These are phyloP conservation scores for Lucifuga dentata DNA, from an alignment of 2,113 vertebrate species.

Conservation along the genomic window DNA sequence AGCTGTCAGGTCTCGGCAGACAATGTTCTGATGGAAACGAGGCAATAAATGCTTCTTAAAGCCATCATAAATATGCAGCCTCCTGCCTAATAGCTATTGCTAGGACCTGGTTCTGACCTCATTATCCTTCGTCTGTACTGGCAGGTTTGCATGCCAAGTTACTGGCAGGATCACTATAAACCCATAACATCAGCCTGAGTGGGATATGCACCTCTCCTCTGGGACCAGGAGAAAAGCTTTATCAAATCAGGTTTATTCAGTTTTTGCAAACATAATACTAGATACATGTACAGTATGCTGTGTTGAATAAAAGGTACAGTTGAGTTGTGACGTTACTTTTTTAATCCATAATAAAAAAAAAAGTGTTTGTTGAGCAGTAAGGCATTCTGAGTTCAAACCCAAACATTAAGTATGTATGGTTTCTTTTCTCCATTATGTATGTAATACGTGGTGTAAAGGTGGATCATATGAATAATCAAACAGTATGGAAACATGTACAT, in stretches of 20 bases:
- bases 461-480: constrained; percentile 65
- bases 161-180: constrained; percentile 70
- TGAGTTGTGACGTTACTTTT: constrained; percentile 39
- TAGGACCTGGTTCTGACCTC: constrained; percentile 72
- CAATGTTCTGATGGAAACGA: constrained; percentile 76
- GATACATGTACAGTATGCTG: background rate
- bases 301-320: constrained; percentile 3
- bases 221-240: constrained; percentile 21
- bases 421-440: constrained; percentile 44
- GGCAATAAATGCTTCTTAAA: constrained; percentile 81
- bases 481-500: constrained; percentile 30
- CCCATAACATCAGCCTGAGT: constrained; percentile 57
- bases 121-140: constrained; percentile 67
- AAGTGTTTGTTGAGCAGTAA: constrained; percentile 59
- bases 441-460: constrained; percentile 53
- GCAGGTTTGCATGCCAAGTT: constrained; percentile 69
- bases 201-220: constrained; percentile 52
- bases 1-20: constrained; percentile 77
- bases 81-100: constrained; percentile 69
- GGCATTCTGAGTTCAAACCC: constrained; percentile 48
- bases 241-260: constrained; percentile 31
- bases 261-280: constrained; percentile 4
- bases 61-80: constrained; percentile 82
- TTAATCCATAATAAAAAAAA: constrained; percentile 28
- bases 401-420: constrained; percentile 64